Evolutionary conservation across 2,113 vertebrate species (phyloP).

Genomic region (Sylvietta virens): DNA sequence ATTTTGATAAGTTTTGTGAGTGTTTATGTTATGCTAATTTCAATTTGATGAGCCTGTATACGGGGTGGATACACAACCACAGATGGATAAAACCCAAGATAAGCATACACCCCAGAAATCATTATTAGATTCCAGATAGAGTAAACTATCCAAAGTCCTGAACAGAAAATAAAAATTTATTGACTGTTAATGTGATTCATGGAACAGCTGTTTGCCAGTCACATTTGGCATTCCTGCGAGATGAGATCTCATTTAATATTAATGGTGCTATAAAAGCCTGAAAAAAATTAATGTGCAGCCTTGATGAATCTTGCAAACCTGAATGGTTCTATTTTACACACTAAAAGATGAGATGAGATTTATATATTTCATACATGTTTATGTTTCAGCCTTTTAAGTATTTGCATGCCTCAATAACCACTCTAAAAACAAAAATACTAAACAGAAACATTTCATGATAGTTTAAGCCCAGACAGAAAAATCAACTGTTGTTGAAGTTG

Average conservation of each 20-base stretch:
- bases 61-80: neutral
- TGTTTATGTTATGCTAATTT: conserved; percentile 44
- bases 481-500: conserved; percentile 58
- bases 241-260: conserved; percentile 66
- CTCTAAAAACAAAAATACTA: conserved; percentile 48
- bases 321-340: conserved; percentile 30
- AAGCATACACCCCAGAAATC: conserved; percentile 46
- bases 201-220: conserved; percentile 60
- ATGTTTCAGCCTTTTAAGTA: conserved; percentile 22
- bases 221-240: conserved; percentile 49
- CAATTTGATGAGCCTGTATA: conserved; percentile 37
- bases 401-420: conserved; percentile 45
- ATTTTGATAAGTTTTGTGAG: neutral
- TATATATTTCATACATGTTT: conserved; percentile 18
- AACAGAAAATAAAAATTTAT: conserved; percentile 59
- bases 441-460: conserved; percentile 46
- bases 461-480: conserved; percentile 49
- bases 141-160: conserved; percentile 34
- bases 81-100: conserved; percentile 37
- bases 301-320: conserved; percentile 33
- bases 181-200: conserved; percentile 65
- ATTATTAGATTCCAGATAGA: conserved; percentile 52
- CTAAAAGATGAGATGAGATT: conserved; percentile 37
- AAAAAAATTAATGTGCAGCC: conserved; percentile 29
- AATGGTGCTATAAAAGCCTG: conserved; percentile 53